Evolutionary conservation across 2,113 vertebrate genomes (phyloP).

Genomic region (Prunella fulvescens): DNA sequence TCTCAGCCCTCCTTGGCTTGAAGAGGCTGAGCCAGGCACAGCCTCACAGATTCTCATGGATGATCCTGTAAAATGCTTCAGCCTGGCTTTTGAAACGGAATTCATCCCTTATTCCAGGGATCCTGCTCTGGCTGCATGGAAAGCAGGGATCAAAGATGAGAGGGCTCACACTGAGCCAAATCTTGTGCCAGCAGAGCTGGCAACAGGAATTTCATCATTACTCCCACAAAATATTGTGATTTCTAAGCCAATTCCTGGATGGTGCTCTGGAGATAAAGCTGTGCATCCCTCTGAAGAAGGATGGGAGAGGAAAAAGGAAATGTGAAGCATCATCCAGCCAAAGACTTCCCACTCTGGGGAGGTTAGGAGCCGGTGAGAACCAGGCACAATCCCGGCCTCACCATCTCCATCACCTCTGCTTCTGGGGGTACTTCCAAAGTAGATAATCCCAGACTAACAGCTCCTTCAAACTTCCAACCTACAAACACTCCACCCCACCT

Average conservation of each 20-base stretch:
- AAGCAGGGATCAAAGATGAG: fast-evolving
- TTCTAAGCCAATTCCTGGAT: not conserved
- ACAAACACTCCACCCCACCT: not conserved
- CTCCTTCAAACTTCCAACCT: not conserved
- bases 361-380: not conserved
- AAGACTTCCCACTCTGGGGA: not conserved
- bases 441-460: not conserved
- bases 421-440: not conserved
- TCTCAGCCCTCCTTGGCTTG: not conserved
- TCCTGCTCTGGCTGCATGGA: fast-evolving
- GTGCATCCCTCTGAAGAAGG: not conserved
- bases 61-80: not conserved
- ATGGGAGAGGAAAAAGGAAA: not conserved
- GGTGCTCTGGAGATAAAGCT: not conserved
- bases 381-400: fast-evolving
- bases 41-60: not conserved
- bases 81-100: not conserved
- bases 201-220: not conserved
- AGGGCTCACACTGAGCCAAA: not conserved
- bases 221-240: not conserved
- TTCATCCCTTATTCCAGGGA: not conserved
- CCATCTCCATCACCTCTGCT: not conserved
- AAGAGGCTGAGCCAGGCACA: not conserved
- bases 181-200: not conserved
- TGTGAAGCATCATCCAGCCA: fast-evolving